Percentiles rank a stretch among this genome's conserved stretches.
phyloP scores from a whole-genome alignment of 2,888 invertebrate genomes.

The Siphonodentalium dalli region DNA sequence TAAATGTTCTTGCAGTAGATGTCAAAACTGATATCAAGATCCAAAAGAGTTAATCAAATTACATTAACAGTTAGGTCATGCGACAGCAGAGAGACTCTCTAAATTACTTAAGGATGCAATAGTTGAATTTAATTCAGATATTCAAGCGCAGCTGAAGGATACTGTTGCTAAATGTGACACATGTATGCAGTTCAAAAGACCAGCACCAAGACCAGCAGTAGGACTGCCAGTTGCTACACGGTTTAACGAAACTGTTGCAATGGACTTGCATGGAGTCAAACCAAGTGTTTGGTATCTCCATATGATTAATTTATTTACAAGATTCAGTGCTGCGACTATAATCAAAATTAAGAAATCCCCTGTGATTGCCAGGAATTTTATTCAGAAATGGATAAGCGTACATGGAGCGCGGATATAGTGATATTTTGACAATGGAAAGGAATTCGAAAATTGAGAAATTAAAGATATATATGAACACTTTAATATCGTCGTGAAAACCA shows the following conservation, averaged over 20 bases:
- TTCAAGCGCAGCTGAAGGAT: too few species aligned
- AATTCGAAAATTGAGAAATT: conserved; percentile 14
- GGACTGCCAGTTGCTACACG: conserved; percentile 6
- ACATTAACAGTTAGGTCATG: too few species aligned
- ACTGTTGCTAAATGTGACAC: too few species aligned
- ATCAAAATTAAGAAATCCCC: conserved; percentile 7
- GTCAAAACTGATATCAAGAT: too few species aligned
- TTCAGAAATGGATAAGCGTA: conserved; percentile 13
- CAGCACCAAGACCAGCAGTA: conserved; percentile 19
- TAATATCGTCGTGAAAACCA: too few species aligned
- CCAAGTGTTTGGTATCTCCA: conserved; percentile 16
- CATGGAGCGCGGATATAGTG: conserved; percentile 16
- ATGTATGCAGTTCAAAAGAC: too few species aligned
- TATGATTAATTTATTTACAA: conserved; percentile 19
- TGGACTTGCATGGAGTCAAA: conserved; percentile 17
- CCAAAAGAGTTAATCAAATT: too few species aligned
- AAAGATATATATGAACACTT: conserved; percentile 24
- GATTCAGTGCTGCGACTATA: conserved; percentile 20
- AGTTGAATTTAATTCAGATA: too few species aligned
- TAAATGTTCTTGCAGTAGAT: too few species aligned
- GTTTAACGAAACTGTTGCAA: conserved; percentile 17
- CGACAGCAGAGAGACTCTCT: too few species aligned
- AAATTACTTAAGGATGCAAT: too few species aligned
- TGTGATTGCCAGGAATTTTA: conserved; percentile 16
- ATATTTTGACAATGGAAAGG: conserved; percentile 20